Evolutionary conservation across 2,113 vertebrate species (phyloP), one percentile per base, ranked within the genome.

Genomic region (Lepus timidus): DNA sequence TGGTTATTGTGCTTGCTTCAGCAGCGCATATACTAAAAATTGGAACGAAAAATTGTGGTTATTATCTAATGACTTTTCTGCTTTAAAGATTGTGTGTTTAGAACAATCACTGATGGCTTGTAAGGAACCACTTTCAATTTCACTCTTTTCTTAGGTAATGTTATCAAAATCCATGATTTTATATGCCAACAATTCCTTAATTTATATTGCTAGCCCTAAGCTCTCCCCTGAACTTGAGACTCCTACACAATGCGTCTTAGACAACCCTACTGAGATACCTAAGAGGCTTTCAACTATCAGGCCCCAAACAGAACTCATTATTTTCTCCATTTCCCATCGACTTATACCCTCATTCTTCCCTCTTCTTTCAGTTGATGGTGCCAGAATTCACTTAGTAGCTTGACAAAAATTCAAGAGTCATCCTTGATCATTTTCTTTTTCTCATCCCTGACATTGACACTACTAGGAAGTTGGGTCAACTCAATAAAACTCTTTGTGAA

Each of bases 1-100:
- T 89, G 29, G 14, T 71, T 94, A 29, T 44, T 68, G 36, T 36
- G 36, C 36, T 36, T 3, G 36, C 36, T 36, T 36, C 36, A 3
- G 36, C 36, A 36, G 36, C 36, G 3, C 36, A 36, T 36, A 36
- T 36, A 36, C 36, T 36, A 36, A 36, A 36, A 36, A 36, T 36
- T 36, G 36, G 36, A 36, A 36, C 3, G 36, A 6, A 62, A 62
- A 90, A 31, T 71, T 44, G 64, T 89, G 29, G 14, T 71, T 94
- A 29, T 44, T 68, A 9, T 90, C 85, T 94, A 91, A 79, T 55
- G 88, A 89, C n/a, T 67, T 90, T 89, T 90, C 1, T 6, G 20
- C 49, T 29, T 86, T 95, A n/a, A 51, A 90, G 93, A 62, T 22
- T 14, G 58, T 39, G 2, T 91, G 70, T 95, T 88, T 89, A 89